Percentiles rank a stretch among this genome's conserved stretches.
Evolutionary conservation across 2,888 invertebrate species (phyloP).

Genomic region (Thereva nobilitata): DNA sequence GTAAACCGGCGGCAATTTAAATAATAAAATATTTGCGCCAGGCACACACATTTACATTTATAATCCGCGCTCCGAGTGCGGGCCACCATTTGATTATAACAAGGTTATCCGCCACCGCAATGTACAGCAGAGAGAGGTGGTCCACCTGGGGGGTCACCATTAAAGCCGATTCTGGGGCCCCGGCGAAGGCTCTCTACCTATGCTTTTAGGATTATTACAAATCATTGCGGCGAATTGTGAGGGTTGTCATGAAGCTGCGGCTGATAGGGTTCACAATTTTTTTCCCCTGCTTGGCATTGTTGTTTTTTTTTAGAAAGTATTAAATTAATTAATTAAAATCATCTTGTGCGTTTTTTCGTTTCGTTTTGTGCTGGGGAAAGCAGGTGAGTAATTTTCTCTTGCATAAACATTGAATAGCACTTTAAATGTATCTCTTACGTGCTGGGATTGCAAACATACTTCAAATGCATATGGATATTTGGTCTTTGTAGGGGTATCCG

Average conservation of each 20-base stretch:
- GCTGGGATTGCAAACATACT: no score
- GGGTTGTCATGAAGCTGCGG: not conserved
- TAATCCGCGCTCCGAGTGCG: conserved; percentile 35
- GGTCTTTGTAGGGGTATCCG: no score
- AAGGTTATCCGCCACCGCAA: not conserved
- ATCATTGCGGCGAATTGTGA: conserved; percentile 15
- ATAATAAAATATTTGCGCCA: conserved; percentile 42
- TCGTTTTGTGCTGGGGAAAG: no score
- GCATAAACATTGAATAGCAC: no score
- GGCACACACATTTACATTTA: conserved; percentile 41
- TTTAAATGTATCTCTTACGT: no score
- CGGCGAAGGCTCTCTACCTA: conserved; percentile 4
- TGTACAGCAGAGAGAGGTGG: conserved; percentile 1
- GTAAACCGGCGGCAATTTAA: conserved; percentile 42
- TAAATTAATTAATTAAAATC: no score
- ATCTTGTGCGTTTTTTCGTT: no score
- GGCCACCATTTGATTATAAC: conserved; percentile 32
- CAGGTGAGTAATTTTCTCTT: no score
- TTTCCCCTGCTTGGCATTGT: no score
- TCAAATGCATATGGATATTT: no score
- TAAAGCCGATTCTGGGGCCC: not conserved
- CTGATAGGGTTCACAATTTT: no score
- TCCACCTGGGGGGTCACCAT: not conserved
- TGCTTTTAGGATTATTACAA: conserved; percentile 24
- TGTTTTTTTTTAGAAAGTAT: no score